Conservation (phyloP, 1,140 invertebrate genomes). For the Lepidostoma basale region DNA sequence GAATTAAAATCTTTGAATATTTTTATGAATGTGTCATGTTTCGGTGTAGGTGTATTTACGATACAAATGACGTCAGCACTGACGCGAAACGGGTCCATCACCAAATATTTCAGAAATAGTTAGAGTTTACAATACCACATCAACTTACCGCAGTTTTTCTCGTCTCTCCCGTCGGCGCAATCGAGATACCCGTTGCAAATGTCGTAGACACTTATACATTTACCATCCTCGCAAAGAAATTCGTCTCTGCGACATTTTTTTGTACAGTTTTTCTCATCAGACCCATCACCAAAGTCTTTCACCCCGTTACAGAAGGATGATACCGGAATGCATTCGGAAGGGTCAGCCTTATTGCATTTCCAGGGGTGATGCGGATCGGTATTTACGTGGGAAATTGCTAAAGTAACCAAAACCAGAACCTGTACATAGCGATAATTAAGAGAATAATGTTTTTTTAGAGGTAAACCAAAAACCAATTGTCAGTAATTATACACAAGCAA, state of each 20-base stretch:
- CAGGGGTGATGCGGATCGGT: not conserved
- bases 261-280: not conserved
- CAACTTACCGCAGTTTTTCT: slow-evolving; percentile 70
- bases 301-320: not conserved
- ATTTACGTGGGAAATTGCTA: not conserved
- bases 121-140: no score
- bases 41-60: no score
- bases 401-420: slow-evolving; percentile 19
- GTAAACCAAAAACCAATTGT: not conserved
- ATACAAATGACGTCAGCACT: no score
- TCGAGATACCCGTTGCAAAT: slow-evolving; percentile 63
- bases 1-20: no score
- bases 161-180: slow-evolving; percentile 72
- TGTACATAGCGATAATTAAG: not conserved
- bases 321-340: not conserved
- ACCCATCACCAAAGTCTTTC: not conserved
- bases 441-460: not conserved
- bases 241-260: slow-evolving; percentile 47
- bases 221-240: slow-evolving; percentile 64
- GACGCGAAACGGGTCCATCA: no score
- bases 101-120: no score
- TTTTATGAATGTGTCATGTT: no score
- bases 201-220: slow-evolving; percentile 60
- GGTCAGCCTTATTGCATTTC: not conserved
- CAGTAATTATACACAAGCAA: no score